A percentile compares a stretch with the other conserved stretches of the same genome.
Conservation (phyloP, 2,113 vertebrate species). For the Neodon shergylaensis region DNA sequence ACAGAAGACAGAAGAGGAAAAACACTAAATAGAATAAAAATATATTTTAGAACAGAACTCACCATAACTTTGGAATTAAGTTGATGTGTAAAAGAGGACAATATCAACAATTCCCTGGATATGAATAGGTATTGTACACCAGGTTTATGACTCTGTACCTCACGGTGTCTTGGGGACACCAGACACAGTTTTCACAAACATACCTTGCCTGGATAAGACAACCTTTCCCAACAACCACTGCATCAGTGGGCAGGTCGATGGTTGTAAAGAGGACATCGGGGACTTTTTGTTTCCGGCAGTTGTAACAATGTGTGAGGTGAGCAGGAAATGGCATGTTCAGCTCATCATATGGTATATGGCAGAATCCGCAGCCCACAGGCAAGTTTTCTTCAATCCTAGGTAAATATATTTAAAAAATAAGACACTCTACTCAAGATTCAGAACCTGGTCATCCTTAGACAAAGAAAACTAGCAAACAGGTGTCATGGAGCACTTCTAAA, state of each 20-base stretch:
- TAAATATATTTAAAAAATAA: constrained; percentile 62
- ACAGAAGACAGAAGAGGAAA: neutral
- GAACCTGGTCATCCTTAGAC: neutral
- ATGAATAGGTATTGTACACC: neutral
- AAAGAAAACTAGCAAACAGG: constrained; percentile 4
- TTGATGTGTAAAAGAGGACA: neutral
- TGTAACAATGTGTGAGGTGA: constrained; percentile 95
- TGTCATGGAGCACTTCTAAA: constrained; percentile 38
- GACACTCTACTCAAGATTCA: neutral
- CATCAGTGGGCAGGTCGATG: constrained; percentile 92
- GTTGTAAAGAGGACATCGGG: constrained; percentile 96
- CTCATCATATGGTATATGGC: constrained; percentile 98
- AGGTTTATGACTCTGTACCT: neutral
- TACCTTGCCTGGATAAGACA: constrained; percentile 97
- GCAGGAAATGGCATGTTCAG: constrained; percentile 98
- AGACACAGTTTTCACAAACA: neutral
- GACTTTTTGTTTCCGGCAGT: constrained; percentile 96
- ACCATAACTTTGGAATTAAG: neutral
- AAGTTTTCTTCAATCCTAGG: constrained; percentile 94
- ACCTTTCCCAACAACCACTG: constrained; percentile 92
- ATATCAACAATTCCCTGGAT: neutral
- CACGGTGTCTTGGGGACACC: neutral
- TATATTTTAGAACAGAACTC: constrained; percentile 25
- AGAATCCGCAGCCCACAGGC: constrained; percentile 94
- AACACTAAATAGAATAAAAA: constrained; percentile 28